Conservation (phyloP, 2,113 vertebrate genomes). For the Polyodon spathula region DNA sequence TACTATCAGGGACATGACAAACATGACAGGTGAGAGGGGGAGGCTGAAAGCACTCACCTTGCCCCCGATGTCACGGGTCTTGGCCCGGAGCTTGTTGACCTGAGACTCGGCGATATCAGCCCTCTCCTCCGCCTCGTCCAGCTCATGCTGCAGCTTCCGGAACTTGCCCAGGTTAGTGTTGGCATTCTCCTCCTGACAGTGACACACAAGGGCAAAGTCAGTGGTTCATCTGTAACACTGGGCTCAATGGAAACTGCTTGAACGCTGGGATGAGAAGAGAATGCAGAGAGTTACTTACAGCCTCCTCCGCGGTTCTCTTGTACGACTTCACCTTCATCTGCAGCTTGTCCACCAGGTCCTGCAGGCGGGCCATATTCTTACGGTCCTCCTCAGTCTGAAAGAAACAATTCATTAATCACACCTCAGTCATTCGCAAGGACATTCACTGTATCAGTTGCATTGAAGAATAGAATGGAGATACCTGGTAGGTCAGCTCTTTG, state of each 20-base stretch:
- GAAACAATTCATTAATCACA: too few species aligned
- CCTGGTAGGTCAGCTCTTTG: conserved; percentile 18
- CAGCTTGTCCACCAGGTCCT: conserved; percentile 57
- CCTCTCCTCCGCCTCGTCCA: conserved; percentile 11
- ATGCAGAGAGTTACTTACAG: conserved; percentile 34
- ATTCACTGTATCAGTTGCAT: too few species aligned
- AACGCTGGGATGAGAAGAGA: too few species aligned
- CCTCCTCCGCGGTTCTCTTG: conserved; percentile 52
- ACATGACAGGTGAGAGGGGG: too few species aligned
- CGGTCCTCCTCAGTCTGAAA: too few species aligned
- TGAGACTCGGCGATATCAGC: conserved; percentile 12
- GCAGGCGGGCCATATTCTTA: conserved; percentile 51
- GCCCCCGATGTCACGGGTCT: neutral
- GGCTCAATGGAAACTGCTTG: too few species aligned
- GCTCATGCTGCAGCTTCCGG: conserved; percentile 6
- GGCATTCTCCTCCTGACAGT: conserved; percentile 7
- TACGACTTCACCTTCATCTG: conserved; percentile 58
- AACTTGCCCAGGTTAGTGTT: conserved; percentile 10
- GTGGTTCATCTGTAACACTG: too few species aligned
- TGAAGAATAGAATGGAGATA: too few species aligned
- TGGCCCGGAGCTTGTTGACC: conserved; percentile 13
- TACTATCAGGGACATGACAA: too few species aligned
- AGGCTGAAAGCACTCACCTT: too few species aligned
- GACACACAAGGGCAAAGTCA: too few species aligned
- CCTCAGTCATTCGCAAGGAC: too few species aligned